phyloP scores from a whole-genome alignment of 2,113 vertebrate genomes.

The Xenopus laevis region DNA sequence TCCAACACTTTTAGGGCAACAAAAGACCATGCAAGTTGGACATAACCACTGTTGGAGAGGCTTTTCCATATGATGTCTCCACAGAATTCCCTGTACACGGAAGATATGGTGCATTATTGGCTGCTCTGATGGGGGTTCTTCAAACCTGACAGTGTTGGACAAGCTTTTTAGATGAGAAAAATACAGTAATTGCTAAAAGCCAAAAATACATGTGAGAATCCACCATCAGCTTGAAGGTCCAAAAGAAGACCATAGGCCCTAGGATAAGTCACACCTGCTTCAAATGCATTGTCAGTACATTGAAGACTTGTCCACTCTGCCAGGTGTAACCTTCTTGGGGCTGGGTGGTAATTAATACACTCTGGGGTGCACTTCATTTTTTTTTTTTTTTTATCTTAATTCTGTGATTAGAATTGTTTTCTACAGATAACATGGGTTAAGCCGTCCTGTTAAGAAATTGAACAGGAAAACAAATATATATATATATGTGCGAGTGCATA shows the following conservation, averaged over 20 bases:
- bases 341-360: constrained; percentile 79
- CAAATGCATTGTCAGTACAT: too few species aligned
- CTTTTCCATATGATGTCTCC: constrained; percentile 39
- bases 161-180: constrained; percentile 43
- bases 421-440: constrained; percentile 81
- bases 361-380: constrained; percentile 68
- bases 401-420: not conserved
- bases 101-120: constrained; percentile 63
- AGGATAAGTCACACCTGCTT: constrained; percentile 62
- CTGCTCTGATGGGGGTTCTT: constrained; percentile 68
- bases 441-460: constrained; percentile 63
- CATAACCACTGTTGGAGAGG: not conserved
- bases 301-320: not conserved
- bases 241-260: too few species aligned
- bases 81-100: constrained; percentile 62
- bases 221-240: too few species aligned
- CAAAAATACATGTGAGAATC: constrained; percentile 43
- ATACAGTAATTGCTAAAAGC: too few species aligned
- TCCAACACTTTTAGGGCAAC: not conserved
- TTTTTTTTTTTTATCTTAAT: constrained; percentile 71
- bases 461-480: constrained; percentile 53
- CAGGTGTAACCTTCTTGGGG: constrained; percentile 71
- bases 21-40: not conserved
- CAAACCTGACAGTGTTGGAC: constrained; percentile 70
- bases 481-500: not conserved